Evolutionary conservation across 1,140 invertebrate species (phyloP).

Genomic region (Drosophila rufa): DNA sequence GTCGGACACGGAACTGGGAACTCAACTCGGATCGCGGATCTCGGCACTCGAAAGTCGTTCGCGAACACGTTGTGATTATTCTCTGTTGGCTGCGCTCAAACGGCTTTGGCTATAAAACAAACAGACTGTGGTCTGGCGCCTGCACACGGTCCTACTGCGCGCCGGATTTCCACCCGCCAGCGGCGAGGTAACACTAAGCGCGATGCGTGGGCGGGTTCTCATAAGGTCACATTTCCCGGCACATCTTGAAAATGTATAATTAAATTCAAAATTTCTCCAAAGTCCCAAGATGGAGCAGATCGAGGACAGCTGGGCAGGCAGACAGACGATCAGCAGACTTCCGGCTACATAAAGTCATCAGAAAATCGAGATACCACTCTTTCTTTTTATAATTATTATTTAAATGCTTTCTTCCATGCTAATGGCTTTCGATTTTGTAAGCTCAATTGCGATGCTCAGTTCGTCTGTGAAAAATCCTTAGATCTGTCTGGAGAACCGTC

Average conservation of each 20-base stretch:
- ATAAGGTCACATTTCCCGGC: neutral
- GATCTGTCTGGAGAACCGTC: too few relatives aligned
- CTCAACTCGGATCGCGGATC: conserved; percentile 31
- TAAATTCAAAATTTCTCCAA: neutral
- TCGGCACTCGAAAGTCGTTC: conserved; percentile 23
- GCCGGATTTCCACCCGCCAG: neutral
- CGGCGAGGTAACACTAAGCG: conserved; percentile 16
- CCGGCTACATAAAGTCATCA: too few relatives aligned
- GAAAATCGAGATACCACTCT: too few relatives aligned
- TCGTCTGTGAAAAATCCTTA: too few relatives aligned
- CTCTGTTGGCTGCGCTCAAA: conserved; percentile 17
- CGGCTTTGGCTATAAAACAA: conserved; percentile 26
- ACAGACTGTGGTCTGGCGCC: neutral
- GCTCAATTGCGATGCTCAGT: too few relatives aligned
- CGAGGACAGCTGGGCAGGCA: neutral
- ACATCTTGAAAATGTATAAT: neutral
- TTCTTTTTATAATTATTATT: too few relatives aligned
- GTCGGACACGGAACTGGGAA: conserved; percentile 45
- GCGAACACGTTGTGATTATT: conserved; percentile 38
- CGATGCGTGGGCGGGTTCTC: conserved; percentile 5
- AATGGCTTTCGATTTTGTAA: too few relatives aligned
- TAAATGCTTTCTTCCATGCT: too few relatives aligned
- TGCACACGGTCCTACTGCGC: conserved; percentile 19
- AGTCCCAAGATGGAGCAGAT: neutral
- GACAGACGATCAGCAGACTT: neutral